Evolutionary conservation across 2,797 vertebrate genomes (phyloP), one percentile per base, ranked within the genome.

Genomic region (Leptatherina wallacei): DNA sequence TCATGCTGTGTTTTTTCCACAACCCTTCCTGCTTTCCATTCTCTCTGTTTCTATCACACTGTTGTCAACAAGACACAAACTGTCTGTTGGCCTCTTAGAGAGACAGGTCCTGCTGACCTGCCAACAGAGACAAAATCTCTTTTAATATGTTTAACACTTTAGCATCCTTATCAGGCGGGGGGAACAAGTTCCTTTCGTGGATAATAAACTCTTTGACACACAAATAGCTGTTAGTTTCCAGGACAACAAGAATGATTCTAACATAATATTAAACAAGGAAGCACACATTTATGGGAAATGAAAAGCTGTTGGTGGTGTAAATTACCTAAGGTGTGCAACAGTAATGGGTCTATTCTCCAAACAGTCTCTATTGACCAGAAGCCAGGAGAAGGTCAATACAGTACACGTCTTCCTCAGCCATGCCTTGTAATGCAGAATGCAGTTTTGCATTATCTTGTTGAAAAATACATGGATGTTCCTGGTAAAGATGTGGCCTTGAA

Each of bases 111-210:
- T 69, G 78, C 82, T 77, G 82, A 85, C 68, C 65, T 86, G 84
- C 85, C 85, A 91, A 78, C 78, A 77, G 69, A 85, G 86, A 93
- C 89, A 70, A 88, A 82, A 88, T 88, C 79, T 85, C 74, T 87
- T 89, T 75, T 87, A 88, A 88, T 90, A 68, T 82, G 83, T 84
- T 47, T 42, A 78, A 81, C 86, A 71, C 85, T 64, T 78, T 75
- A 85, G 87, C 77, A 44, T 83, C 85, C 85, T 88, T 87, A 90
- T 91, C 85, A 76, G 77, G 67, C 71, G 63, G 49, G 54, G 82
- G 68, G 61, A 87, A 82, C 59, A 79, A 85, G 77, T 77, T 86
- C 75, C 80, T 70, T 57, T 80, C 51, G 75, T 73, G 44, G 63
- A 71, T 60, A 63, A 70, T 64, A 68, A 83, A 78, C 75, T 74